phyloP scores from a whole-genome alignment of 2,113 vertebrate species.

The Atractosteus spatula region DNA sequence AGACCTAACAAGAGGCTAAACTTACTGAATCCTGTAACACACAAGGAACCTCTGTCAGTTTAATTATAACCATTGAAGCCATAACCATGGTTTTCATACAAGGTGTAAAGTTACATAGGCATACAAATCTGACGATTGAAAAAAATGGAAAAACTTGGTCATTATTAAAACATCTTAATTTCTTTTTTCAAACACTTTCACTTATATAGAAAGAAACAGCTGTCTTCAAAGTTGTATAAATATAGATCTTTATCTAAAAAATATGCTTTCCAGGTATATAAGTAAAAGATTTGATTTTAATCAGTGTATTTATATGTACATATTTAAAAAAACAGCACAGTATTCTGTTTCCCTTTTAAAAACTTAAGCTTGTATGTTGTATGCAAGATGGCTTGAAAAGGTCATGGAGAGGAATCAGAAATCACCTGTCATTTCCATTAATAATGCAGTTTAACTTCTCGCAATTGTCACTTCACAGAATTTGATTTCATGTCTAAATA shows the following conservation, averaged over 20 bases:
- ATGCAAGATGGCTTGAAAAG: neutral
- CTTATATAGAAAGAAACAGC: conserved; percentile 2
- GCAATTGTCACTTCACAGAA: too few species aligned
- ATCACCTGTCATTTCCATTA: too few species aligned
- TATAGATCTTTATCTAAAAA: conserved; percentile 14
- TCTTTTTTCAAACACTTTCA: neutral
- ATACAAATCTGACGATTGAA: neutral
- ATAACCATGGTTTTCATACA: too few species aligned
- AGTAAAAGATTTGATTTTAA: neutral
- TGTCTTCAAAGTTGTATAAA: conserved; percentile 13
- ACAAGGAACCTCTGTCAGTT: too few species aligned
- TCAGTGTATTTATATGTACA: conserved; percentile 3
- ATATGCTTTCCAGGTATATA: conserved; percentile 7
- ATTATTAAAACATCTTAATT: too few species aligned
- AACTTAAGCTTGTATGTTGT: neutral
- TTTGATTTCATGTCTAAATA: too few species aligned
- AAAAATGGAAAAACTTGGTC: neutral
- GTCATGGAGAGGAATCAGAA: neutral
- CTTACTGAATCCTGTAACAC: too few species aligned
- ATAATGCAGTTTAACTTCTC: too few species aligned
- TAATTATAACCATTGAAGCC: too few species aligned
- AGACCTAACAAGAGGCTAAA: too few species aligned
- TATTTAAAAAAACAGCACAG: neutral
- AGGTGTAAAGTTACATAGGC: neutral
- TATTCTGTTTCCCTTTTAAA: neutral